Base-by-base conservation (phyloP, 2,113 vertebrate species). In the Meleagris gallopavo region DNA sequence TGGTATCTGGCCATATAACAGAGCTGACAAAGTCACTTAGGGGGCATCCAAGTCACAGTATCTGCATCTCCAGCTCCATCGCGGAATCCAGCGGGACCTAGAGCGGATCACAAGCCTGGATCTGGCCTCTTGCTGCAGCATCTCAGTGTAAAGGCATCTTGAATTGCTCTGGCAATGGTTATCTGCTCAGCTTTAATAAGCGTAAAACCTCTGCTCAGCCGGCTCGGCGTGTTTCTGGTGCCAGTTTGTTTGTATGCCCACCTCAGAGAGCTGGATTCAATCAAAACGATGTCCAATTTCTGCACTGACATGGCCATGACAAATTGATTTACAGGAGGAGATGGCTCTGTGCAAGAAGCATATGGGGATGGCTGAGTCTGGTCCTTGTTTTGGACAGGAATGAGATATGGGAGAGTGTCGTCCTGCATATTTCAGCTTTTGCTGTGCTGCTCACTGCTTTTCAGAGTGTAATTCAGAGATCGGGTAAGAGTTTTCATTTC, bases 301-400 rank as follows among this genome's bases (percentile, higher is more conserved):
- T 90, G 74, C 74, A 52, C 54, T 32, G 10, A 77, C 58, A 65
- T 18, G 95, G 74, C 93, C 86, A 40, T 88, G 88, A 86, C 86
- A 89, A 96, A 96, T 97, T 86, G 86, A 85, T 96, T 95, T 89
- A 83, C 52, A 36, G 72, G 78, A 89, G 60, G 79, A 89, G 91
- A 80, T 13, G 79, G 73, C 74, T 17, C 22, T 83, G 52, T 13
- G n/a, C 88, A 93, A 93, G 86, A 72, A 92, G 90, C 88, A 83
- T 41, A 83, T 61, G 76, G 82, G 80, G 40, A 83, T 88, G 86
- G 19, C 46, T 0, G 4, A 78, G 79, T 38, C 84, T 93, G 86
- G 82, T 85, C 92, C 70, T 64, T 79, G 36, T 91, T 93, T 95
- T 66, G 70, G 58, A 69, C 57, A 88, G 74, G 46, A 92, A 46